Conservation (phyloP, 2,113 vertebrate species). For the Calyptomena viridis region DNA sequence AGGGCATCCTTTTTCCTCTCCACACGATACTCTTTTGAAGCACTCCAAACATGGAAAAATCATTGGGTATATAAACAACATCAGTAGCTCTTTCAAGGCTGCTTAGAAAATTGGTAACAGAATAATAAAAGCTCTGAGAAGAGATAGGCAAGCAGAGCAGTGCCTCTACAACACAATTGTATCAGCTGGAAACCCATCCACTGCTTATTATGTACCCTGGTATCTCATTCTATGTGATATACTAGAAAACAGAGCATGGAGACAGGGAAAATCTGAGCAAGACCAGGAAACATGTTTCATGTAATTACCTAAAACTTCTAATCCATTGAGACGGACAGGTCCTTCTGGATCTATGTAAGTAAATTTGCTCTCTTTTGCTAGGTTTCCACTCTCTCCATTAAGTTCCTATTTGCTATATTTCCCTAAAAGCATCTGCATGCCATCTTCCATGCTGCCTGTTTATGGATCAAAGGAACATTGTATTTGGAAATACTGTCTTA, state of each 20-base stretch:
- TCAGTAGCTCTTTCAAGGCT: constrained; percentile 2
- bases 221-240: neutral
- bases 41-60: neutral
- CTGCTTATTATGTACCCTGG: neutral
- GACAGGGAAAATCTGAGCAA: neutral
- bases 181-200: constrained; percentile 4
- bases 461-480: neutral
- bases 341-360: neutral
- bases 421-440: neutral
- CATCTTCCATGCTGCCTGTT: neutral
- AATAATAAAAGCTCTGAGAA: neutral
- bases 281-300: neutral
- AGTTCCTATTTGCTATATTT: neutral
- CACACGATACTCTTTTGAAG: neutral
- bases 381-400: neutral
- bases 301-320: neutral
- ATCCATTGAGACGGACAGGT: neutral
- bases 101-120: neutral
- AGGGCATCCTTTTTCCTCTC: neutral
- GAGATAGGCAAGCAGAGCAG: neutral
- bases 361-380: neutral
- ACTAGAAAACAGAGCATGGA: neutral
- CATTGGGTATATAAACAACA: neutral
- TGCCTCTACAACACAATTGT: neutral
- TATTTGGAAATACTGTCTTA: neutral